phyloP scores from a whole-genome alignment of 2,113 vertebrate genomes.

The Jaculus jaculus region DNA sequence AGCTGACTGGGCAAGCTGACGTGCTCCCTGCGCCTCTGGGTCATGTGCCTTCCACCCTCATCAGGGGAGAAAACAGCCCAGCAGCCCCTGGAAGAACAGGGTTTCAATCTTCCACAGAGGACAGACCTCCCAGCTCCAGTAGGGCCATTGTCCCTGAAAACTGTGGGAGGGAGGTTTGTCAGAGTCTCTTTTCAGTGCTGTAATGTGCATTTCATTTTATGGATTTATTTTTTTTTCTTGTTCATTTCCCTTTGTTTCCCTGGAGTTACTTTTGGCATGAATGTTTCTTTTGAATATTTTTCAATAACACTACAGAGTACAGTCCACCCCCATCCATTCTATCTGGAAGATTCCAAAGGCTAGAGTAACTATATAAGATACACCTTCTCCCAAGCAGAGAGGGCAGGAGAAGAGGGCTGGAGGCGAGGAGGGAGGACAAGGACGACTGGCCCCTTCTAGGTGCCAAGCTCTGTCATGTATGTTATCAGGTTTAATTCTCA shows the following conservation, averaged over 20 bases:
- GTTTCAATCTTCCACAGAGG: slow-evolving; percentile 18
- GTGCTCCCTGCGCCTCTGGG: not conserved
- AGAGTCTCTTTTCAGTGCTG: slow-evolving; percentile 9
- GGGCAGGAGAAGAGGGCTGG: not conserved
- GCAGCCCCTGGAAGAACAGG: not conserved
- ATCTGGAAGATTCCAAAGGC: not conserved
- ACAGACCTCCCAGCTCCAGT: not conserved
- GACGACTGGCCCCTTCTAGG: not conserved
- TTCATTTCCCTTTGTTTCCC: slow-evolving; percentile 66
- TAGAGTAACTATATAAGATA: not conserved
- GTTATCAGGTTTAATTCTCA: not conserved
- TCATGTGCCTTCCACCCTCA: not conserved
- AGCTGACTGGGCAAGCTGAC: not conserved
- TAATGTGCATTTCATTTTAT: slow-evolving; percentile 56
- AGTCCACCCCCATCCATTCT: not conserved
- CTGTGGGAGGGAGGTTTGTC: slow-evolving; percentile 23
- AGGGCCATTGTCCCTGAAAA: slow-evolving; percentile 33
- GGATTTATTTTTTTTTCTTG: slow-evolving; percentile 64
- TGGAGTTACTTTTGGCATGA: slow-evolving; percentile 48
- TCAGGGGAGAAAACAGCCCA: slow-evolving; percentile 25
- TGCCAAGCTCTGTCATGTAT: not conserved
- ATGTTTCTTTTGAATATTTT: slow-evolving; percentile 63
- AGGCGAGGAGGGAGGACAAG: not conserved
- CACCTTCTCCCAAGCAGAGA: not conserved
- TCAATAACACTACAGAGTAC: slow-evolving; percentile 46